These are phyloP conservation scores for Cataglyphis cursor DNA, from an alignment of 2,888 invertebrate genomes.

Conservation along the genomic window DNA sequence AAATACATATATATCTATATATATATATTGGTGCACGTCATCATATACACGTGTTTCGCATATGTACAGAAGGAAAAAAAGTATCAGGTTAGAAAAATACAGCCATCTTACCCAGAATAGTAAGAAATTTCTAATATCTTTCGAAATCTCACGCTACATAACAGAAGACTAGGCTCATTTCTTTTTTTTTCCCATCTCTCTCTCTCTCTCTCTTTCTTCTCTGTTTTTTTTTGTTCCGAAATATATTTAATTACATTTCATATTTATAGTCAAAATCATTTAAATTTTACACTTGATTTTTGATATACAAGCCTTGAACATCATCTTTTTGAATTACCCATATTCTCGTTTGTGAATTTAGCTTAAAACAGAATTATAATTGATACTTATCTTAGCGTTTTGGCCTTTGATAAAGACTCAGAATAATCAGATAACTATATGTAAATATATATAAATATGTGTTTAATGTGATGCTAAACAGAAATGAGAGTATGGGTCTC, in stretches of 20 bases:
- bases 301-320: neutral
- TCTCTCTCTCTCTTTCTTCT: neutral
- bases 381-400: neutral
- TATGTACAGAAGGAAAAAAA: constrained; percentile 82
- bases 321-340: neutral
- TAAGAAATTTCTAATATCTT: constrained; percentile 80
- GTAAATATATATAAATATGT: neutral
- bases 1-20: neutral
- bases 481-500: constrained; percentile 14
- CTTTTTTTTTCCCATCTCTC: constrained; percentile 28
- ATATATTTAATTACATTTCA: constrained; percentile 66
- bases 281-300: neutral
- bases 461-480: constrained; percentile 4
- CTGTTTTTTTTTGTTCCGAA: constrained; percentile 47
- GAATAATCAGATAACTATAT: neutral
- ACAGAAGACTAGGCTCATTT: constrained; percentile 68
- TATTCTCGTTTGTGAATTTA: constrained; percentile 16
- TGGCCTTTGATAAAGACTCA: constrained; percentile 8
- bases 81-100: constrained; percentile 86
- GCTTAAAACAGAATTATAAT: neutral
- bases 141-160: constrained; percentile 66
- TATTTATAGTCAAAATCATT: neutral
- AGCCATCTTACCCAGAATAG: constrained; percentile 82
- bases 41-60: constrained; percentile 59
- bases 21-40: constrained; percentile 50